Base-by-base conservation (phyloP, 2,888 invertebrate genomes). In the Cantharis flavilabris region DNA sequence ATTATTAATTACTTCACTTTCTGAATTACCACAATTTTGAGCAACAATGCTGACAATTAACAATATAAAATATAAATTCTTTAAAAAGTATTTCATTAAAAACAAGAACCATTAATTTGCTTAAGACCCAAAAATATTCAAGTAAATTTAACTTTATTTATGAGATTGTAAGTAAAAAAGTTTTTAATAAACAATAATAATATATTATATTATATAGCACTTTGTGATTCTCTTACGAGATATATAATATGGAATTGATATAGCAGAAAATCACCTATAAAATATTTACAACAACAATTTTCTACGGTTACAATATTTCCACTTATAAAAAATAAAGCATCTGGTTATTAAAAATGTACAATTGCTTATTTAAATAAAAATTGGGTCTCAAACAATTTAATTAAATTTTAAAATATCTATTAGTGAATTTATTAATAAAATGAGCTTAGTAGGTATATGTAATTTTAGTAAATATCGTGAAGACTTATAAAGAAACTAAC, bases 401-500 rank as follows among this genome's bases (percentile, higher is more conserved):
- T n/a, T n/a, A 49, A n/a, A 23, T 18, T 67, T 20, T 3, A 20
- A 65, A 65, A 23, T 20, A 20, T 3, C 13, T 23, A 65, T 65
- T 65, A 23, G 20, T 20, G 13, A 67, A 67, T 20, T 26, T 23
- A 67, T 30, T 9, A 67, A 67, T 23, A 26, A 67, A 67, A 67
- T 23, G 65, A 18, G 26, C 20, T 67, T 67, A 67, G 23, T 67
- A 23, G 26, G 26, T 23, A 67, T 23, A 23, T 67, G 65, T 67
- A 23, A 67, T 23, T 67, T 20, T 67, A 67, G 26, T 67, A 67
- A 20, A 23, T 67, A 67, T 67, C 18, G 67, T 72, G 33, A 23
- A 30, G 65, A 49, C 49, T 30, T 64, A 70, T 73, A 72, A 73
- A 75, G 80, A 79, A 81, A 80, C 81, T 78, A 81, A 79, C 73